Evolutionary conservation across 2,113 vertebrate genomes (phyloP), one percentile per base, ranked within the genome.

Genomic region (Sitta europaea): DNA sequence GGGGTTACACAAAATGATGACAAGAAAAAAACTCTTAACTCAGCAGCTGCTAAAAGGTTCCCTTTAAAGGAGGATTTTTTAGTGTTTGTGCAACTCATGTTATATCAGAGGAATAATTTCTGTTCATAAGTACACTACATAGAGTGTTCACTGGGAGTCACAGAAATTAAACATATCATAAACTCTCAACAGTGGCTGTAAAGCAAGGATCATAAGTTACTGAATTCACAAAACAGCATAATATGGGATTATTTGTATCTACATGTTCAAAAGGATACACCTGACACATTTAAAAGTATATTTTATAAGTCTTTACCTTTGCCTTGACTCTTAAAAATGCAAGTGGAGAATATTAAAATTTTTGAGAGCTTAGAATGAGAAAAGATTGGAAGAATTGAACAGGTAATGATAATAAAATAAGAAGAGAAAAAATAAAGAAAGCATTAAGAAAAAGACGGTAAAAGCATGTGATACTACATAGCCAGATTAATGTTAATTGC

Each of bases 11-110:
- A 35, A 80, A 78, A 19, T 7, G 8, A 57, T 36, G 29, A 27
- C 13, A 68, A n/a, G 25, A 70, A 38, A 12, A 12, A 91, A 54
- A 72, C 8, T 38, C 33, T 23, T 23, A 86, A n/a, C 11, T 47
- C 8, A 57, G 9, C 4, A 54, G 14, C 9, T 0, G 1, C 38
- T 25, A 15, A 75, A 74, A 75, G 4, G 2, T 1, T 59, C 11
- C 9, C 18, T 55, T 28, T 33, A 31, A 76, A 83, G 16, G n/a
- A 18, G 4, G 4, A 21, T n/a, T 62, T 77, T 62, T 21, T 54
- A 42, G 10, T 71, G 27, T 47, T 75, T 62, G 10, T 54, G 10
- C 13, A 74, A 72, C 5, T 66, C 24, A 42, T 12, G 4, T 62
- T 63, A 3, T 11, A 72, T 1, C 18, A 77, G 7, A 87, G 20